These are phyloP conservation scores for Scarus forsteni DNA, from an alignment of 2,797 vertebrate genomes.

Conservation along the genomic window DNA sequence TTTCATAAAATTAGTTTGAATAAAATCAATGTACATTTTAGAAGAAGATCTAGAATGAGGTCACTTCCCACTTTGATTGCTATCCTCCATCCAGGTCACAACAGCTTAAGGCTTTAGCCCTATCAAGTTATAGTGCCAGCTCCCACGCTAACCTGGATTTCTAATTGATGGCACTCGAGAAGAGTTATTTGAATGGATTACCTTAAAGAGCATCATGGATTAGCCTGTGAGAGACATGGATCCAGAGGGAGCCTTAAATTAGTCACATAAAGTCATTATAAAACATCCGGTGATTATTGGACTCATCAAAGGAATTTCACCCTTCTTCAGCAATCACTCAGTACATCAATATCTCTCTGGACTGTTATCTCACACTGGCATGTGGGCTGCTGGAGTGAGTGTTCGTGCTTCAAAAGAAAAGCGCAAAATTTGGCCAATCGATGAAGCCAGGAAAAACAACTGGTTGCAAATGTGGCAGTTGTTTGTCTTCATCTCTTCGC, in stretches of 20 bases:
- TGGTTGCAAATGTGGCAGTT: slow-evolving; percentile 38
- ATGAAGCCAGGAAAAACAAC: slow-evolving; percentile 34
- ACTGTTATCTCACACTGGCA: slow-evolving; percentile 3
- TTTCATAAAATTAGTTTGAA: not conserved
- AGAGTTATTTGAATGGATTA: slow-evolving; percentile 84
- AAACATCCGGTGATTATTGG: slow-evolving; percentile 70
- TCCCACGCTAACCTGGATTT: slow-evolving; percentile 62
- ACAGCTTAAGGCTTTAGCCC: slow-evolving; percentile 36
- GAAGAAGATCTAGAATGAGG: not conserved
- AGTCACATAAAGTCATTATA: slow-evolving; percentile 72
- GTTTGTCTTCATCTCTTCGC: slow-evolving; percentile 21
- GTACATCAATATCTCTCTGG: slow-evolving; percentile 30
- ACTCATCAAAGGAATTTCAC: slow-evolving; percentile 57
- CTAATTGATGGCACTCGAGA: slow-evolving; percentile 76
- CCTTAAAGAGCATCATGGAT: slow-evolving; percentile 78
- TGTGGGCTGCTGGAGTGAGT: slow-evolving; percentile 10
- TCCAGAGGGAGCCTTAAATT: slow-evolving; percentile 73
- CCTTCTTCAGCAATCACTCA: slow-evolving; percentile 28
- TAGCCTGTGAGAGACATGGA: slow-evolving; percentile 69
- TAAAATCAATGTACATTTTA: slow-evolving; percentile 4
- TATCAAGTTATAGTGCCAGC: slow-evolving; percentile 39
- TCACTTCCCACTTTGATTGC: slow-evolving; percentile 31
- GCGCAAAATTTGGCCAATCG: slow-evolving; percentile 32
- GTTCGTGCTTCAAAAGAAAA: slow-evolving; percentile 2
- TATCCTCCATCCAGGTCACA: slow-evolving; percentile 17